Percentiles rank a stretch among this genome's conserved stretches.
Evolutionary conservation across 2,888 invertebrate species (phyloP).

Genomic region (Sipunculus nudus): DNA sequence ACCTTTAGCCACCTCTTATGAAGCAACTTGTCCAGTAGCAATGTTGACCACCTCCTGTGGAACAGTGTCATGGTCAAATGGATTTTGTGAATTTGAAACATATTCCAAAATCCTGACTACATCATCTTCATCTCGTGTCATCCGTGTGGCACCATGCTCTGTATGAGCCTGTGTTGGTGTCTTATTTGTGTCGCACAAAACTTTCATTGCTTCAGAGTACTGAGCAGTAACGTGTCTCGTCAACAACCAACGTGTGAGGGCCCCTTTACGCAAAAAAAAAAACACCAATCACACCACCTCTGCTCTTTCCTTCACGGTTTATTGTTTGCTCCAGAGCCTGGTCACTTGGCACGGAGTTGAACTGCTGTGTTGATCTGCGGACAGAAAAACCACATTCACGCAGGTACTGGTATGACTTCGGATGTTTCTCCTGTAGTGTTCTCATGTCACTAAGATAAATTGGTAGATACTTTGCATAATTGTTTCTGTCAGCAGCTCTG

Average conservation of each 20-base stretch:
- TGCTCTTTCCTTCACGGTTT: slow-evolving; percentile 13
- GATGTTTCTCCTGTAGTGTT: background rate
- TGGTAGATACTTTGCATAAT: slow-evolving; percentile 5
- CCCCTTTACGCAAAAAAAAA: slow-evolving; percentile 8
- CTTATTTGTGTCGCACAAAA: background rate
- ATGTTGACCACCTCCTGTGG: slow-evolving; percentile 5
- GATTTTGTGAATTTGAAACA: slow-evolving; percentile 4
- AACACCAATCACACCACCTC: slow-evolving; percentile 10
- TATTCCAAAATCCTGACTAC: background rate
- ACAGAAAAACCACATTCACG: too few species aligned
- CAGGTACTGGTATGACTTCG: too few species aligned
- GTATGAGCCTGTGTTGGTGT: slow-evolving; percentile 1
- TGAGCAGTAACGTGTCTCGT: slow-evolving; percentile 6
- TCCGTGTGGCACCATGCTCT: slow-evolving; percentile 1
- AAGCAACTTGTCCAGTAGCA: slow-evolving; percentile 8
- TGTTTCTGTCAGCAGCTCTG: too few species aligned
- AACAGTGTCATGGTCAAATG: slow-evolving; percentile 10
- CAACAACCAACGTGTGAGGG: slow-evolving; percentile 8
- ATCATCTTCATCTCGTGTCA: slow-evolving; percentile 6
- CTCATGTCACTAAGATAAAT: slow-evolving; percentile 13
- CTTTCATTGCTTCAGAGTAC: slow-evolving; percentile 8
- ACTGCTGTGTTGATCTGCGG: background rate
- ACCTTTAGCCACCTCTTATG: slow-evolving; percentile 10
- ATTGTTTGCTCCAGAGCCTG: slow-evolving; percentile 16
- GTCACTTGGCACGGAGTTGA: slow-evolving; percentile 13